Conservation (phyloP, 2,797 vertebrate genomes). For the Kryptolebias ocellatus region DNA sequence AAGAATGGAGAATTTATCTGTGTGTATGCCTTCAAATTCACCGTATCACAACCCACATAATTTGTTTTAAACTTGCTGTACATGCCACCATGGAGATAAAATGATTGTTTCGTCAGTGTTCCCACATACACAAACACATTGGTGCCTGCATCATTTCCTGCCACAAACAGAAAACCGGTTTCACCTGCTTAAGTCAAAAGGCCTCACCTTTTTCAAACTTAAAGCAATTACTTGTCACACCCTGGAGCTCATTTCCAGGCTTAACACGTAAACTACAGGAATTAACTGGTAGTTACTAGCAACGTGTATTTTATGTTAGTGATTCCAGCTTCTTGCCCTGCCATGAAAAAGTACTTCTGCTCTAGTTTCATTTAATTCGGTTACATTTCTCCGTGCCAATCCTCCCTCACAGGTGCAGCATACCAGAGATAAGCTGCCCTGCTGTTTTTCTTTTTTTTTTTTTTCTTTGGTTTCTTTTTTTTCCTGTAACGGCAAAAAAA, state of each 20-base stretch:
- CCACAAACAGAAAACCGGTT: constrained; percentile 72
- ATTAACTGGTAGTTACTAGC: too few relatives aligned
- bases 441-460: too few relatives aligned
- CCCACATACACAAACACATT: constrained; percentile 36
- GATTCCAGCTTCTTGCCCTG: not conserved
- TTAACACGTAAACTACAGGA: constrained; percentile 9
- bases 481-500: too few relatives aligned
- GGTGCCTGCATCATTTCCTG: constrained; percentile 66
- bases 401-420: not conserved
- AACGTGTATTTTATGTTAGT: too few relatives aligned
- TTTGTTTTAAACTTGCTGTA: constrained; percentile 14
- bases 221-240: constrained; percentile 56
- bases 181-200: constrained; percentile 72
- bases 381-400: not conserved
- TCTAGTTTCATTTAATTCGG: not conserved
- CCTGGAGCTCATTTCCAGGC: constrained; percentile 45
- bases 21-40: not conserved
- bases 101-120: constrained; percentile 33
- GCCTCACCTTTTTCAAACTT: constrained; percentile 59
- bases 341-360: not conserved
- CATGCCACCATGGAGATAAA: constrained; percentile 20
- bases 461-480: too few relatives aligned
- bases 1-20: not conserved
- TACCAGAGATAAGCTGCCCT: not conserved
- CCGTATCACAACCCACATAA: not conserved